Percentiles rank a stretch among this genome's conserved stretches.
Evolutionary conservation across 2,797 vertebrate genomes (phyloP).

Genomic region (Sebastes nivosus): DNA sequence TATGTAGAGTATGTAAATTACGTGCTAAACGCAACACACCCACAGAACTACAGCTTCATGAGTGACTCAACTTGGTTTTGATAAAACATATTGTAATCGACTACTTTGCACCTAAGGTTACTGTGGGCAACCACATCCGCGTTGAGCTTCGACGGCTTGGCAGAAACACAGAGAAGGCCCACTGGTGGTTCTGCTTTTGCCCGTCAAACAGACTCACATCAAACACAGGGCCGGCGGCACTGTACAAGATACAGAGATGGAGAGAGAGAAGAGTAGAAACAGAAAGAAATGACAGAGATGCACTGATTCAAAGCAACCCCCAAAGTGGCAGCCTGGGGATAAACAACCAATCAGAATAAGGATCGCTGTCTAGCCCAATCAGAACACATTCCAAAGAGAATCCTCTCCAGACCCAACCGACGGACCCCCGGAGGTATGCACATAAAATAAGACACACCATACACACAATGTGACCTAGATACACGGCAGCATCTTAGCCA

Average conservation of each 20-base stretch:
- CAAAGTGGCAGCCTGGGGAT: conserved; percentile 58
- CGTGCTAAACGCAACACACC: not conserved
- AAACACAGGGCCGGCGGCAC: conserved; percentile 66
- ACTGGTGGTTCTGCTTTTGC: conserved; percentile 74
- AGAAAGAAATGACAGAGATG: conserved; percentile 44
- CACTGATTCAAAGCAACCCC: conserved; percentile 63
- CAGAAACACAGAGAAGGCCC: conserved; percentile 54
- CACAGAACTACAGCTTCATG: not conserved
- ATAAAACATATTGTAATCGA: conserved; percentile 19
- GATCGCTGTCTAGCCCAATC: conserved; percentile 64
- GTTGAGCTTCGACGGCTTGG: conserved; percentile 10
- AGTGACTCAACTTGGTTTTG: conserved; percentile 5
- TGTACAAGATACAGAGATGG: conserved; percentile 48
- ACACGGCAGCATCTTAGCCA: conserved; percentile 47
- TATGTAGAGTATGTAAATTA: not conserved
- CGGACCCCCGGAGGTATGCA: conserved; percentile 41
- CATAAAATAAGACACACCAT: conserved; percentile 42
- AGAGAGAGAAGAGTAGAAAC: conserved; percentile 45
- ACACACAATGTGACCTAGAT: conserved; percentile 47
- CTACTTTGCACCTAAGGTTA: conserved; percentile 50
- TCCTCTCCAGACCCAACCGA: conserved; percentile 59
- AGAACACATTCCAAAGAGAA: conserved; percentile 68
- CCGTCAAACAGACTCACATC: conserved; percentile 73
- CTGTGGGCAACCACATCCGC: conserved; percentile 41
- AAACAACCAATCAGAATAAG: conserved; percentile 69